Evolutionary conservation across 1,140 invertebrate genomes (phyloP).

Genomic region (Piezodorus guildinii): DNA sequence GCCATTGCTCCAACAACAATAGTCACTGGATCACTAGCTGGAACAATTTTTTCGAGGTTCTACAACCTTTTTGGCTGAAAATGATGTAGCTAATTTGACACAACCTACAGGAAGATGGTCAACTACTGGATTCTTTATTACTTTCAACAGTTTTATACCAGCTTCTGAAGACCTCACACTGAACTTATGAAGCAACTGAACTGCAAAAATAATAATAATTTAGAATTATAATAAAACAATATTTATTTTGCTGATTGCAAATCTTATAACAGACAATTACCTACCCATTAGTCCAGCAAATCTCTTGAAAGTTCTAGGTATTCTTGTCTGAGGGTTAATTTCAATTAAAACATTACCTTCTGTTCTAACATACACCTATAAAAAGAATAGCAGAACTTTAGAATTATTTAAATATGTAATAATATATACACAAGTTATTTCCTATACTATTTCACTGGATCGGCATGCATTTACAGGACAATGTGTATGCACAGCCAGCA

Average conservation of each 20-base stretch:
- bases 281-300: constrained; percentile 98
- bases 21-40: constrained; percentile 68
- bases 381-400: constrained; percentile 21
- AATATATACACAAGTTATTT: no score
- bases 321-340: constrained; percentile 95
- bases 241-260: background rate
- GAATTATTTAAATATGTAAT: no score
- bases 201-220: constrained; percentile 47
- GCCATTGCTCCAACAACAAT: constrained; percentile 95
- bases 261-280: constrained; percentile 40
- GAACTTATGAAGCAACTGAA: constrained; percentile 92
- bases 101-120: constrained; percentile 93
- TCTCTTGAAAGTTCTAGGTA: constrained; percentile 94
- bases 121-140: constrained; percentile 94
- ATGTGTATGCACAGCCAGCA: no score
- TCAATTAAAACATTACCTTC: constrained; percentile 96
- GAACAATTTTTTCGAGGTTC: constrained; percentile 72
- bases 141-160: constrained; percentile 83
- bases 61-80: constrained; percentile 63
- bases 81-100: constrained; percentile 82
- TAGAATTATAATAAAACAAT: background rate
- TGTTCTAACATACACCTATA: constrained; percentile 82
- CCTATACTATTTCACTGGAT: no score
- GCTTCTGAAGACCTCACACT: constrained; percentile 80
- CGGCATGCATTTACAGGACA: no score